phyloP scores from a whole-genome alignment of 2,797 vertebrate species.

The Kryptopterus vitreolus region DNA sequence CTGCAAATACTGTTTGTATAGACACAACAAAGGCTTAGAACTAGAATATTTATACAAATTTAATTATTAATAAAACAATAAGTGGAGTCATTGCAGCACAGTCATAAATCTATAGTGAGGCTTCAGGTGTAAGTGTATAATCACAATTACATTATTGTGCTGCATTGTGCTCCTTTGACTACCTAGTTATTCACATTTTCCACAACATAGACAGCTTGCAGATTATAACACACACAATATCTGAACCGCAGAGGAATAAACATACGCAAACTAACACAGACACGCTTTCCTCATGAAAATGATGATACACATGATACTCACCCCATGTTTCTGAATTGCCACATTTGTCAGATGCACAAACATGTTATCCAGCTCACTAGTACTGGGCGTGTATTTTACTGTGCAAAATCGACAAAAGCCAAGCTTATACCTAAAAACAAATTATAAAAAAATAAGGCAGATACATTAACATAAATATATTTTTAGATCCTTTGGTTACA shows the following conservation, averaged over 20 bases:
- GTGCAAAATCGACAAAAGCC: slow-evolving; percentile 99
- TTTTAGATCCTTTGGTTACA: not conserved
- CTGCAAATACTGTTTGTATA: not conserved
- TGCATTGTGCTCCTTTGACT: not conserved
- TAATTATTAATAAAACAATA: not conserved
- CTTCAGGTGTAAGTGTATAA: not conserved
- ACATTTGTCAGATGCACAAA: slow-evolving; percentile 98
- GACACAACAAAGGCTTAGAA: not conserved
- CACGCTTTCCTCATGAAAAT: not conserved
- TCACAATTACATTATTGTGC: not conserved
- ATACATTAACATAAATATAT: not conserved
- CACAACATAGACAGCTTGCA: not conserved
- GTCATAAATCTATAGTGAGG: not conserved
- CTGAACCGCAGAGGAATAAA: not conserved
- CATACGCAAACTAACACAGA: not conserved
- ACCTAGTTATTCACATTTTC: not conserved
- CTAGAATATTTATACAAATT: not conserved
- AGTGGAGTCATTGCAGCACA: not conserved
- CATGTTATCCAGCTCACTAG: slow-evolving; percentile 98
- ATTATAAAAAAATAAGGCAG: too few relatives aligned
- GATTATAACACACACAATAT: too few relatives aligned
- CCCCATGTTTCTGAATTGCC: slow-evolving; percentile 97
- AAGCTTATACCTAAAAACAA: slow-evolving; percentile 91
- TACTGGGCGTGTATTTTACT: slow-evolving; percentile 96
- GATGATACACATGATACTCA: slow-evolving; percentile 67